phyloP scores from a whole-genome alignment of 1,140 invertebrate genomes.

The Saccostrea echinata region DNA sequence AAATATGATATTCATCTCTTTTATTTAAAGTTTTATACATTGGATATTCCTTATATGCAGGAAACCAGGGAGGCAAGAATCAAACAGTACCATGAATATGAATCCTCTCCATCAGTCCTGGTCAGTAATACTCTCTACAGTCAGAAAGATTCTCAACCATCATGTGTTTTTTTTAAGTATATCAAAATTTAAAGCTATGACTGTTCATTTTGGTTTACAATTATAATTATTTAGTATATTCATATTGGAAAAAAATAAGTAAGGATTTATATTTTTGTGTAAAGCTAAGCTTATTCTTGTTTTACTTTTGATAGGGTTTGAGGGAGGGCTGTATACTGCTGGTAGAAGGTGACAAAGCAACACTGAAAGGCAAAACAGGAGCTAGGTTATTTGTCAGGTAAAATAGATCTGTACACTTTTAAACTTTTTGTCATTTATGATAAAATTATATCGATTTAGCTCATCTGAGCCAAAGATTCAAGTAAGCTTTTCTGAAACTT shows the following conservation, averaged over 20 bases:
- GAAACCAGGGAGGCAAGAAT: slow-evolving; percentile 75
- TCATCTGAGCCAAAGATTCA: background rate
- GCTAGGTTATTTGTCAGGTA: slow-evolving; percentile 86
- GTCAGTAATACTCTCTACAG: slow-evolving; percentile 44
- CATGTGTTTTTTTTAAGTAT: no score
- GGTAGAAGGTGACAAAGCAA: slow-evolving; percentile 83
- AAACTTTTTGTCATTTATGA: background rate
- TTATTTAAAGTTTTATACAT: background rate
- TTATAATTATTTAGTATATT: no score
- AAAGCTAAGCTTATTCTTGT: background rate
- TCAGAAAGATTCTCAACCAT: no score
- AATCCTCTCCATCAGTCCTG: slow-evolving; percentile 63
- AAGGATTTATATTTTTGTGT: background rate
- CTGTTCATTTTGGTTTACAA: no score
- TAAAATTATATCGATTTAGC: background rate
- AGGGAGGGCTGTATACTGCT: slow-evolving; percentile 86
- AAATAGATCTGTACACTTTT: background rate
- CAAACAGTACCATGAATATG: slow-evolving; percentile 66
- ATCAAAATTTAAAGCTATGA: no score
- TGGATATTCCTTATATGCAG: slow-evolving; percentile 44
- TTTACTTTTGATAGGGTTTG: slow-evolving; percentile 81
- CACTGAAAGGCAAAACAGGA: slow-evolving; percentile 83
- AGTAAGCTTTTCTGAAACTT: background rate
- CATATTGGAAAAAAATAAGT: no score
- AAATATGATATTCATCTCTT: no score